Conservation (phyloP, 1,140 invertebrate species). For the Sitophilus oryzae region DNA sequence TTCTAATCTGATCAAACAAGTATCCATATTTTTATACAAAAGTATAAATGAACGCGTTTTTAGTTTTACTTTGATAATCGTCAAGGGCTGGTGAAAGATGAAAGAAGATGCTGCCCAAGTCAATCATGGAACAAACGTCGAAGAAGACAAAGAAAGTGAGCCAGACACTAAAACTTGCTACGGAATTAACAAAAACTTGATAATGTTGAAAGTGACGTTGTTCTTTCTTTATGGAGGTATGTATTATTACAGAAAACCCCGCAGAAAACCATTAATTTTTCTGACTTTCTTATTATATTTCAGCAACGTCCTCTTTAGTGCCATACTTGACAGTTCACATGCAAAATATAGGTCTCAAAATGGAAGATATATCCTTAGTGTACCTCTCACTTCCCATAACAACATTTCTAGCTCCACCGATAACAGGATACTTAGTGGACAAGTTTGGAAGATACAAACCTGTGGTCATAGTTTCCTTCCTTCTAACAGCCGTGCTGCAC, state of each 20-base stretch:
- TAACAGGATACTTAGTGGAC: conserved; percentile 73
- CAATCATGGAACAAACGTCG: conserved; percentile 21
- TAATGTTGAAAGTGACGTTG: conserved; percentile 71
- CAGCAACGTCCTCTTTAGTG: conserved; percentile 70
- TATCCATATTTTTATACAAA: neutral
- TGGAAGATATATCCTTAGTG: conserved; percentile 77
- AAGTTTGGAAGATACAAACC: conserved; percentile 76
- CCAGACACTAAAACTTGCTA: conserved; percentile 23
- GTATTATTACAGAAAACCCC: conserved; percentile 13
- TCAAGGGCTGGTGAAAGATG: conserved; percentile 2
- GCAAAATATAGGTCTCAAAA: conserved; percentile 77
- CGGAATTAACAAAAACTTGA: conserved; percentile 62
- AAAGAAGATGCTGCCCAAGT: conserved; percentile 12
- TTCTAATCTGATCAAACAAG: conserved; percentile 7
- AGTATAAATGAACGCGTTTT: neutral
- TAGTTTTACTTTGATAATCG: conserved; percentile 1
- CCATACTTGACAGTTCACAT: conserved; percentile 83
- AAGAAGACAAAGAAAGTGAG: conserved; percentile 17
- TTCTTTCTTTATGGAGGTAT: conserved; percentile 75
- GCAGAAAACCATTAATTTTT: neutral
- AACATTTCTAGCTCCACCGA: conserved; percentile 70
- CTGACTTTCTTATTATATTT: conserved; percentile 32
- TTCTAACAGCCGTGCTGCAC: conserved; percentile 66
- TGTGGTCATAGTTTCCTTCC: conserved; percentile 65
- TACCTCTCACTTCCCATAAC: conserved; percentile 77